Evolutionary conservation across 2,113 vertebrate genomes (phyloP).

Genomic region (Microtus montanus): DNA sequence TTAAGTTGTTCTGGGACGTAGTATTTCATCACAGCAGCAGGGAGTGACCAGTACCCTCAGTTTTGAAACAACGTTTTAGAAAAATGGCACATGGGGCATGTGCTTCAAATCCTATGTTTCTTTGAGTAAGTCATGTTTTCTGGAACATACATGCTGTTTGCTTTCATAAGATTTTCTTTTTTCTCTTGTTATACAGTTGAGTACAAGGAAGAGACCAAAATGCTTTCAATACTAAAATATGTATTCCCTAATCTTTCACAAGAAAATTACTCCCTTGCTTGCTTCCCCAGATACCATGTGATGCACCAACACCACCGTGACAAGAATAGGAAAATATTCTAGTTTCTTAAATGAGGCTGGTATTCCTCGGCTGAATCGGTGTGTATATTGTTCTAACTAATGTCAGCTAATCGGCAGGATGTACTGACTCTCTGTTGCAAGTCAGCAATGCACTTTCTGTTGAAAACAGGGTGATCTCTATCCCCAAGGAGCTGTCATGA

Average conservation of each 20-base stretch:
- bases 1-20: background rate
- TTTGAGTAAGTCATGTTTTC: constrained; percentile 3
- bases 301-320: background rate
- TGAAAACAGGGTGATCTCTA: background rate
- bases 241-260: background rate
- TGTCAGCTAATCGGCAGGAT: background rate
- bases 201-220: background rate
- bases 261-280: background rate
- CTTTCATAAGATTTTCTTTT: background rate
- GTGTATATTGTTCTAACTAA: constrained; percentile 28
- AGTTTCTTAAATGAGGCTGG: background rate
- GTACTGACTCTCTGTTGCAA: background rate
- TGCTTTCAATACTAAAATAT: background rate
- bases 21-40: background rate
- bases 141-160: background rate
- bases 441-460: background rate
- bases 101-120: background rate
- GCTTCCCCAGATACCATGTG: background rate
- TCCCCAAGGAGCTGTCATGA: background rate
- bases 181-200: background rate
- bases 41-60: background rate
- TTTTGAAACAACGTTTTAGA: background rate
- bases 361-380: background rate
- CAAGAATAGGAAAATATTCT: background rate
- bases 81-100: background rate